Evolutionary conservation across 2,797 vertebrate species (phyloP).

Genomic region (Pangasius krempfi): DNA sequence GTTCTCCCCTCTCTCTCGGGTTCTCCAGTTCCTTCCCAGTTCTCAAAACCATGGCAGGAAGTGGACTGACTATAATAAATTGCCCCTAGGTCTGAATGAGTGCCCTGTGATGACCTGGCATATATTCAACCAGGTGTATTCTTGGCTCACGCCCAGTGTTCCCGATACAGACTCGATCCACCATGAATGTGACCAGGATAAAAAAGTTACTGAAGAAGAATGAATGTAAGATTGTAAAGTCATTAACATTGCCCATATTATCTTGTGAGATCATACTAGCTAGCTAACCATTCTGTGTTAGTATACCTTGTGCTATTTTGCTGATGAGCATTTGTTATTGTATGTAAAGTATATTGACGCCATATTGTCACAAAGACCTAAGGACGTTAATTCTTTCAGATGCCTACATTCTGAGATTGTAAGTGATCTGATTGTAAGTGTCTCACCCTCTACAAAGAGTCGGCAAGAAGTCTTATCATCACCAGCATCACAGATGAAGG

Average conservation of each 20-base stretch:
- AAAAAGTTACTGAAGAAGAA: neutral
- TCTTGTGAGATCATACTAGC: neutral
- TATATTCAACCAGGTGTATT: neutral
- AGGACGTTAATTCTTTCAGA: neutral
- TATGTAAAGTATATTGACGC: neutral
- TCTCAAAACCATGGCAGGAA: neutral
- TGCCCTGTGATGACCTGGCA: neutral
- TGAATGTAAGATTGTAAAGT: neutral
- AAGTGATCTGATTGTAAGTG: neutral
- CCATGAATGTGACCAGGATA: neutral
- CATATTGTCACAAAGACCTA: neutral
- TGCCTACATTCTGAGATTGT: neutral
- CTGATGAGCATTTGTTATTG: neutral
- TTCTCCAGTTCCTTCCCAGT: neutral
- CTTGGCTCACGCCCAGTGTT: neutral
- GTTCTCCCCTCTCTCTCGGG: neutral
- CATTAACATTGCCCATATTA: neutral
- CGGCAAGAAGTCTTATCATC: slow-evolving; percentile 89
- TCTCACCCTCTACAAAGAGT: slow-evolving; percentile 92
- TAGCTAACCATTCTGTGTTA: neutral
- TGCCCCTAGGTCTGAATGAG: neutral
- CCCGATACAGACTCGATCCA: neutral
- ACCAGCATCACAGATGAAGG: slow-evolving; percentile 88
- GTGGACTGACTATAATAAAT: neutral
- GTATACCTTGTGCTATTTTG: neutral